Evolutionary conservation across 2,797 vertebrate genomes (phyloP).

Genomic region (Pristis pectinata): DNA sequence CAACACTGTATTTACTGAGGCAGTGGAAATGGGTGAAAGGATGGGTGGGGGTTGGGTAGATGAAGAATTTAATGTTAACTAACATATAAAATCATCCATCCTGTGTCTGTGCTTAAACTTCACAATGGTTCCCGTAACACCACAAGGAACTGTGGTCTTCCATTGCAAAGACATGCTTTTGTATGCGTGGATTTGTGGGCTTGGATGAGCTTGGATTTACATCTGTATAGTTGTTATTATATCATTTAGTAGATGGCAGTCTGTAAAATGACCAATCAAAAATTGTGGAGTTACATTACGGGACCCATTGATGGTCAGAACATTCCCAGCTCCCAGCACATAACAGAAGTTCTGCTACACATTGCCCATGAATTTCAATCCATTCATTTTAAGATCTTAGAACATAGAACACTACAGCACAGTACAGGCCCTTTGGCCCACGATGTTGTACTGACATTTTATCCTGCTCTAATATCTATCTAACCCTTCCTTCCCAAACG

Average conservation of each 20-base stretch:
- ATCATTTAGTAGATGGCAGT: neutral
- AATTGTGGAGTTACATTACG: too few relatives aligned
- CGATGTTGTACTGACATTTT: too few relatives aligned
- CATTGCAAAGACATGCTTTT: neutral
- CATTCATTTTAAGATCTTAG: neutral
- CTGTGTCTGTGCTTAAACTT: neutral
- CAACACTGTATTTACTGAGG: too few relatives aligned
- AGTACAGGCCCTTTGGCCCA: too few relatives aligned
- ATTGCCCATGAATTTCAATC: neutral
- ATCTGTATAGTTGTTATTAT: neutral
- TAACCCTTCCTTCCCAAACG: too few relatives aligned
- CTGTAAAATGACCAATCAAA: neutral
- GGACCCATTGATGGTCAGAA: neutral
- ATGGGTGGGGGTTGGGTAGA: too few relatives aligned
- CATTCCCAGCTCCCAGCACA: neutral
- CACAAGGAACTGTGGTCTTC: neutral
- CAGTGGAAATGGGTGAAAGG: too few relatives aligned
- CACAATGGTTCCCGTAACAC: neutral
- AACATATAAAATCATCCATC: too few relatives aligned
- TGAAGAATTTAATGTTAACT: too few relatives aligned
- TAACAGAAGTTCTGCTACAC: neutral
- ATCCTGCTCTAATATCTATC: too few relatives aligned
- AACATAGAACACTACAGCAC: too few relatives aligned
- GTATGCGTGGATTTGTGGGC: neutral
- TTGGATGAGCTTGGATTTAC: neutral